A percentile compares a stretch with the other conserved stretches of the same genome.
phyloP scores from a whole-genome alignment of 2,888 invertebrate genomes.

The Yponomeuta sedellus region DNA sequence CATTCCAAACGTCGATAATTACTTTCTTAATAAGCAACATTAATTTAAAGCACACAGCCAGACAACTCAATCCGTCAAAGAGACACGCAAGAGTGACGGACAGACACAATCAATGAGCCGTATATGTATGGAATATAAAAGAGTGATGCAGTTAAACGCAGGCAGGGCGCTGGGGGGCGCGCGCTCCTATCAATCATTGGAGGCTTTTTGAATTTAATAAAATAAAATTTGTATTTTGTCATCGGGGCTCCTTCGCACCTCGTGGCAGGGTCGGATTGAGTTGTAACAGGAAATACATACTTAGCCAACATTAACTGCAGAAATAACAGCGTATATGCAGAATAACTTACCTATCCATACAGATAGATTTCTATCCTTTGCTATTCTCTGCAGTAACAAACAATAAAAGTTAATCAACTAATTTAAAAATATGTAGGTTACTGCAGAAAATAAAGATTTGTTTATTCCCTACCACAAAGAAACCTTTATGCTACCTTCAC shows the following conservation, averaged over 20 bases:
- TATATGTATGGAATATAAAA: constrained; percentile 21
- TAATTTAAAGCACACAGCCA: background rate
- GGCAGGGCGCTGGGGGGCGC: constrained; percentile 39
- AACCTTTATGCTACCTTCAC: no score
- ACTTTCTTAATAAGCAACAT: background rate
- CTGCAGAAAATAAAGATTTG: no score
- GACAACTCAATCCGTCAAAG: constrained; percentile 13
- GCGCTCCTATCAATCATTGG: constrained; percentile 74
- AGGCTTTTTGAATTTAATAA: constrained; percentile 78
- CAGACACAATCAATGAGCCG: constrained; percentile 17
- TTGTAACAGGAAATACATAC: background rate
- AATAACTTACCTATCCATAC: no score
- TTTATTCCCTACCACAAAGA: no score
- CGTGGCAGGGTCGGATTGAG: constrained; percentile 45
- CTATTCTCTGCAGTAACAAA: no score
- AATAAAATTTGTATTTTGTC: constrained; percentile 78
- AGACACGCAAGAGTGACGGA: constrained; percentile 7
- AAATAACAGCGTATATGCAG: no score
- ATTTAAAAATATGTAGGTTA: no score
- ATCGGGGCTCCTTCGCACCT: constrained; percentile 70
- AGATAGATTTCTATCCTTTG: no score
- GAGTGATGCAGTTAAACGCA: constrained; percentile 56
- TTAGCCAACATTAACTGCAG: no score
- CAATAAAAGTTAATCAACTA: no score
- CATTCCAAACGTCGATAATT: background rate